Evolutionary conservation across 37 sponge, comb jelly and placozoan genomes (phyloP).

Genomic region (Geodia barretti): DNA sequence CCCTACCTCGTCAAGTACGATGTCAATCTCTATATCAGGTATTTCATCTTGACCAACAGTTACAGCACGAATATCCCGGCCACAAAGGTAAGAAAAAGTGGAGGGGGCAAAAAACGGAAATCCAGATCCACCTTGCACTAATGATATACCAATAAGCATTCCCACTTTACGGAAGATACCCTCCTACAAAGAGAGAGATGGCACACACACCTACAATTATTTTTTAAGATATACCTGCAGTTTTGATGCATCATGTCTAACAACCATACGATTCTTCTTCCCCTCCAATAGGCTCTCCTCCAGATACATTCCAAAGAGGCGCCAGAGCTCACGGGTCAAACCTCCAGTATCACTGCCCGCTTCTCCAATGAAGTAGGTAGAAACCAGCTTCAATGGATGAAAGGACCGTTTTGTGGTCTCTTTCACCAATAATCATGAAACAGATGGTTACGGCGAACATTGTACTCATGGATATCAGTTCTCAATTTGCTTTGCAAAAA

Average conservation of each 20-base stretch:
- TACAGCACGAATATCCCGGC: not conserved
- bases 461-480: not conserved
- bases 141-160: too few relatives aligned
- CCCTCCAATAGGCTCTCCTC: not conserved
- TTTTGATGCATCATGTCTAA: not conserved
- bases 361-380: not conserved
- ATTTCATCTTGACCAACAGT: not conserved
- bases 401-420: not conserved
- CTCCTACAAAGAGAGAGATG: too few relatives aligned
- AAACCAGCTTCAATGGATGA: not conserved
- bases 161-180: too few relatives aligned
- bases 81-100: not conserved
- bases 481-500: not conserved
- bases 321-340: not conserved
- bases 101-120: slow-evolving; percentile 17
- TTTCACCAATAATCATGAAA: too few relatives aligned
- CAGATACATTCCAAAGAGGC: not conserved
- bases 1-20: too few relatives aligned
- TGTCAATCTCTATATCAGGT: not conserved
- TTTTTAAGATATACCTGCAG: not conserved
- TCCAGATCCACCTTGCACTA: not conserved
- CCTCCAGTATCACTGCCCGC: slow-evolving; percentile 2
- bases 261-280: not conserved
- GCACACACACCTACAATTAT: not conserved
- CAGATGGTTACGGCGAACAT: not conserved